Conservation (phyloP, 2,888 invertebrate species). For the Hipparchia sbordonii region DNA sequence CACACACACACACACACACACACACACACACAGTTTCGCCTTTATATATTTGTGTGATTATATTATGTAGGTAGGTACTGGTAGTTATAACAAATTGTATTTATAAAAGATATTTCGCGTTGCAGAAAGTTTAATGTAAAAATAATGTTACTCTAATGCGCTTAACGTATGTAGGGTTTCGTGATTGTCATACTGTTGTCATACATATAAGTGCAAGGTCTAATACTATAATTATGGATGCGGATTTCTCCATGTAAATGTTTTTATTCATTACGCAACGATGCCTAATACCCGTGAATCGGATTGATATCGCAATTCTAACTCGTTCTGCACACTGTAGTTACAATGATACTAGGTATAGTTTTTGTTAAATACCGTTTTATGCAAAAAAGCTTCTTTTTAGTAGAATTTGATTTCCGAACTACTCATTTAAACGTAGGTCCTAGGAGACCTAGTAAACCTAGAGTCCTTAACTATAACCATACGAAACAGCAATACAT, state of each 20-base stretch:
- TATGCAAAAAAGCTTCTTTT: too few relatives aligned
- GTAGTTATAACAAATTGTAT: conserved; percentile 28
- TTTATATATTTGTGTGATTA: conserved; percentile 1
- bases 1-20: neutral
- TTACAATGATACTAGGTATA: too few relatives aligned
- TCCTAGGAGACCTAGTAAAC: too few relatives aligned
- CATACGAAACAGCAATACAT: too few relatives aligned
- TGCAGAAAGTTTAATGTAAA: conserved; percentile 36
- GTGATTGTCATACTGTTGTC: conserved; percentile 36
- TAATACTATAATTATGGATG: conserved; percentile 10
- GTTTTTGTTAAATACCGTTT: too few relatives aligned
- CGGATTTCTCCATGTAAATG: neutral
- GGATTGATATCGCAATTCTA: too few relatives aligned
- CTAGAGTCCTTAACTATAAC: too few relatives aligned
- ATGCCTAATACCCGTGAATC: neutral
- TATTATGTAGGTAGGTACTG: neutral
- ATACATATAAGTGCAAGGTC: conserved; percentile 33
- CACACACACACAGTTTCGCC: too few relatives aligned
- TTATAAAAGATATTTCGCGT: conserved; percentile 30
- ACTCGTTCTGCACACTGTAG: too few relatives aligned
- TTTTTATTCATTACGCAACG: conserved; percentile 3
- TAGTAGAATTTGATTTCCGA: too few relatives aligned
- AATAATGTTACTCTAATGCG: conserved; percentile 37
- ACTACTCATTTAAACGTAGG: too few relatives aligned
- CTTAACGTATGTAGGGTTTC: conserved; percentile 38